Evolutionary conservation across 2,113 vertebrate genomes (phyloP), one percentile per base, ranked within the genome.

Genomic region (Albula glossodonta): DNA sequence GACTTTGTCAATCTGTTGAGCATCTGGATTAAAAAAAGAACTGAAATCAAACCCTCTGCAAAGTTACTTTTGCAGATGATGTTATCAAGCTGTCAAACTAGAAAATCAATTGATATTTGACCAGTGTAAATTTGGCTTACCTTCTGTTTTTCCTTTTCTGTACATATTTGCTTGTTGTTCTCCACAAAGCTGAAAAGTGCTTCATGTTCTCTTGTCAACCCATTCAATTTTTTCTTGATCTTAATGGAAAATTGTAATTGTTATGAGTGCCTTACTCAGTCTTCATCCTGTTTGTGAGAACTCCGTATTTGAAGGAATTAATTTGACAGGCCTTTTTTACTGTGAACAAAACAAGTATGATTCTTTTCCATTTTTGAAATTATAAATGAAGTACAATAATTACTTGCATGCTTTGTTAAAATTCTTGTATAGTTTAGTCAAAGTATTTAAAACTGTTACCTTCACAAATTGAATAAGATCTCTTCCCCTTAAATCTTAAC

Each of bases 1-100:
- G 97, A 98, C 90, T 97, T 98, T 86, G 95, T 96, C 92, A 98
- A 88, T 87, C 96, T 96, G 91, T 94, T 96, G 11, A 97, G 92
- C 92, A 97, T 96, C 97, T 98, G 86, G n/a, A 57, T n/a, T 52
- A 41, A 15, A 77, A 66, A 63, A 49, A 83, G 8, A n/a, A 10
- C 15, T 6, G 4, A 80, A 52, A 60, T 74, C 70, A 74, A 9
- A 31, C 22, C 6, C n/a, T 9, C 6, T 74, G n/a, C 22, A 31
- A 74, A 11, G 70, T 5, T 10, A 74, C 22, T n/a, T 10, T 74
- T n/a, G 70, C 10, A n/a, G 60, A 11, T 9, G 49, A 41, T 51
- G 31, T 25, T 60, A 60, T 60, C 8, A 60, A 13, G 48, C 19
- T 83, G 19, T 25, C 22, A 50, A 83, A n/a, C 22, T 74, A 74